Base-by-base conservation (phyloP, 1,140 invertebrate species). In the Achatina immaculata region DNA sequence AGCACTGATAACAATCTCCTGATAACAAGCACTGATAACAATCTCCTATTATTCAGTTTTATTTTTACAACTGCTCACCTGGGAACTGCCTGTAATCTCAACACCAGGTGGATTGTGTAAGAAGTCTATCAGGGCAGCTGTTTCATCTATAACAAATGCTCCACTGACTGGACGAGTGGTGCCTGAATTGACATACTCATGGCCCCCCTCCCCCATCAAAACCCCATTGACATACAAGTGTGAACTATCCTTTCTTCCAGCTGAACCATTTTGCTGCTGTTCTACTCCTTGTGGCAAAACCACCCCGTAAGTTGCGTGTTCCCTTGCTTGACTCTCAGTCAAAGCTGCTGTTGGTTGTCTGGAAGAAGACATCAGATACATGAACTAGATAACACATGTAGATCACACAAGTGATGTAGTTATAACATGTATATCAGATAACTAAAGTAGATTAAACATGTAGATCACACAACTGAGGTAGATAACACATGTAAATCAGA, bases 161-260 rank as follows among this genome's bases (percentile, higher is more conserved):
- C 79, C 80, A 16, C 48, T 38, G 21, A 19, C 21, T 16, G 36
- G 14, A 4, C 48, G 58, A n/a, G 45, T 58, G 45, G 77, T 34
- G n/a, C 83, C 82, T 2, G 87, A 84, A 76, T 88, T 88, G n/a
- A 87, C 80, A 73, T 88, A 88, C 73, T 88, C 85, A 40, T 85
- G 85, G 43, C 69, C 51, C 14, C 55, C 55, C 24, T 86, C 83
- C 40, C 81, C 51, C 1, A 80, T 36, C 11, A 82, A 42, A 16
- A 79, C 34, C 21, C 84, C 84, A 77, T 87, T 88, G 31, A 88
- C 83, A 66, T 88, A 88, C 28, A 85, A 74, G 42, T 85, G 85
- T 31, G 75, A 71, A 31, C 71, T 74, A 24, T 71, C 58, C 0
- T 72, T 51, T 31, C 77, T 68, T 40, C 58, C 72, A 45, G 51